Base-by-base conservation (phyloP, 1,140 invertebrate genomes). In the Scaptomyza graminum region DNA sequence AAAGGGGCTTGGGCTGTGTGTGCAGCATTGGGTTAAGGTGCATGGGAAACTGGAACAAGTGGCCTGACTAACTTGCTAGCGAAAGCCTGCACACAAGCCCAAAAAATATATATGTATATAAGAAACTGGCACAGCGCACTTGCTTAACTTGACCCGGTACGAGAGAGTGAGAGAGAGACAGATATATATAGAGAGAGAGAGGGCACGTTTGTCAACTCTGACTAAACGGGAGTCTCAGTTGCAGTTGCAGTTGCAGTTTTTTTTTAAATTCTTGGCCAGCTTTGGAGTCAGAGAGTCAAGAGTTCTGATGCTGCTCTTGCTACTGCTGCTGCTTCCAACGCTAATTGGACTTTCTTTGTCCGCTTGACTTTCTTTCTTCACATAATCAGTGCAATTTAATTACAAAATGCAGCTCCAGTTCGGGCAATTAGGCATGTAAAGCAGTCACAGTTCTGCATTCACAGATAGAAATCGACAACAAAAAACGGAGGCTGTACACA, bases 11-110 rank as follows among this genome's bases (percentile, higher is more conserved):
- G 82, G 79, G 67, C 57, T 57, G 64, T 31, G 64, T 31, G 28
- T 31, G 28, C 57, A 55, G 43, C 71, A 47, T 55, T 75, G 83
- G 83, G 83, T 88, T 88, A 88, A 89, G 83, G 83, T 88, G 83
- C 83, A 88, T 88, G 83, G 73, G 84, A 88, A 88, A 88, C 83
- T 88, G 83, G 83, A 88, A 88, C 83, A 88, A 89, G 83, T 88
- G 79, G 76, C 83, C 59, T 59, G 46, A 34, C 61, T 54, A 52
- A 59, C 59, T 52, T 49, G 57, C 31, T 1, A 89, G 85, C 76
- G 83, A 88, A 88, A 88, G 84, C 83, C 79, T 89, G 73, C 77
- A 80, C 75, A 87, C 37, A n/a, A 41, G 70, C 73, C 66, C 82
- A 79, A 79, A 79, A 31, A 31, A 5, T 28, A 28, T 5, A 28